Evolutionary conservation across 2,113 vertebrate genomes (phyloP).

Genomic region (Ochotona princeps): DNA sequence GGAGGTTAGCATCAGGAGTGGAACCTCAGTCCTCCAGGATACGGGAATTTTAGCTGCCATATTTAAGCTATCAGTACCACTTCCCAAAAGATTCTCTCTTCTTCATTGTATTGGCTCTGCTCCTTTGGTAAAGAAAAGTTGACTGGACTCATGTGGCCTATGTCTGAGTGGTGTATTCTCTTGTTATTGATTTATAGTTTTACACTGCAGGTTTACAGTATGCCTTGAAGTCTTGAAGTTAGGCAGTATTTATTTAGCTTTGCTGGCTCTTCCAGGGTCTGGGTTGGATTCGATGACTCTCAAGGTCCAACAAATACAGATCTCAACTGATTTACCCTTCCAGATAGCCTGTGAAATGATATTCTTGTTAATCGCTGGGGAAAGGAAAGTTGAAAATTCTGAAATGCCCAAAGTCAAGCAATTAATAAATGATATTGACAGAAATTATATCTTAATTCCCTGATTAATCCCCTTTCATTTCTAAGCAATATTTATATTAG

Average conservation of each 20-base stretch:
- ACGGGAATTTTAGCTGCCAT: too few species aligned
- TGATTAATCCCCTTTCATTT: background rate
- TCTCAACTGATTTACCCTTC: background rate
- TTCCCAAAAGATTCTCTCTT: background rate
- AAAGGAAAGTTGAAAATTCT: background rate
- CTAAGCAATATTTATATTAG: background rate
- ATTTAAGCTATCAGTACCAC: too few species aligned
- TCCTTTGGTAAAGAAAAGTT: background rate
- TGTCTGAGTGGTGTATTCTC: background rate
- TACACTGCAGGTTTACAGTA: background rate
- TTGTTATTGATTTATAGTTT: too few species aligned
- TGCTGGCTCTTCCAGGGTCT: background rate
- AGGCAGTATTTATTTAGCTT: background rate
- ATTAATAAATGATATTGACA: background rate
- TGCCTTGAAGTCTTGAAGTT: background rate
- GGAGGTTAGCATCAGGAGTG: too few species aligned
- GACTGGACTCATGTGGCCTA: too few species aligned
- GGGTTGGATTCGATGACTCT: background rate
- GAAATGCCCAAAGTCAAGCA: background rate
- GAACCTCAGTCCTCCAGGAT: too few species aligned
- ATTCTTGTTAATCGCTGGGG: background rate
- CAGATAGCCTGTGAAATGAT: background rate
- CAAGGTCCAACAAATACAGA: background rate
- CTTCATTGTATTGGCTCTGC: background rate
- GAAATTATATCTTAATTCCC: background rate